A percentile compares a stretch with the other conserved stretches of the same genome.
phyloP scores from a whole-genome alignment of 2,797 vertebrate species.

The Sebastes ruberrimus region DNA sequence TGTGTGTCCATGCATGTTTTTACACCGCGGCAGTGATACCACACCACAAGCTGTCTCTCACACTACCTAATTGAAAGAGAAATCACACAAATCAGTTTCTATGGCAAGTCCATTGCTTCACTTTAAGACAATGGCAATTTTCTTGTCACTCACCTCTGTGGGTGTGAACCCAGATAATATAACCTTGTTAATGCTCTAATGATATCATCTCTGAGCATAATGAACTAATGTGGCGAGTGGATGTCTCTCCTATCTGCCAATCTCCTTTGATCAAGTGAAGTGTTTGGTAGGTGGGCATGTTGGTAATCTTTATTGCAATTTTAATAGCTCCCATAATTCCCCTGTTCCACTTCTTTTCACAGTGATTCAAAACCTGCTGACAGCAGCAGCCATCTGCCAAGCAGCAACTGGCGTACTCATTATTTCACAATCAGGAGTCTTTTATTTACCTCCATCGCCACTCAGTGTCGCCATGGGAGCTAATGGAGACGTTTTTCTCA shows the following conservation, averaged over 20 bases:
- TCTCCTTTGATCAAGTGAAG: conserved; percentile 47
- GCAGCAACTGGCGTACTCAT: conserved; percentile 63
- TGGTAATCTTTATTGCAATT: conserved; percentile 64
- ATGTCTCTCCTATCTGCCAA: conserved; percentile 37
- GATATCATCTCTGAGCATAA: conserved; percentile 39
- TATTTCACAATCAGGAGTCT: conserved; percentile 72
- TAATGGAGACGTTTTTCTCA: conserved; percentile 60
- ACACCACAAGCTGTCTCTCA: not conserved
- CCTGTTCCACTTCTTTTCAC: conserved; percentile 53
- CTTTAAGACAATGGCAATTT: not conserved
- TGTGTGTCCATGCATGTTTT: not conserved
- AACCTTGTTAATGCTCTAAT: conserved; percentile 44
- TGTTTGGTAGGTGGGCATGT: conserved; percentile 47
- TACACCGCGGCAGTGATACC: not conserved
- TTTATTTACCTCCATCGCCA: conserved; percentile 67
- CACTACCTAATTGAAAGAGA: not conserved
- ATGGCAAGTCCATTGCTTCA: not conserved
- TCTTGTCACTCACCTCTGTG: conserved; percentile 7
- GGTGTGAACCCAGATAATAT: not conserved
- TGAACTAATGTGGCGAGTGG: conserved; percentile 39
- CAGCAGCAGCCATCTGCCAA: conserved; percentile 63
- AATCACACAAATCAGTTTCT: not conserved
- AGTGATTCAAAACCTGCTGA: conserved; percentile 74
- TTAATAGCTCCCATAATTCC: conserved; percentile 66
- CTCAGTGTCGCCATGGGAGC: conserved; percentile 36